Conservation (phyloP, 2,888 invertebrate genomes). For the Dryococelus australis region DNA sequence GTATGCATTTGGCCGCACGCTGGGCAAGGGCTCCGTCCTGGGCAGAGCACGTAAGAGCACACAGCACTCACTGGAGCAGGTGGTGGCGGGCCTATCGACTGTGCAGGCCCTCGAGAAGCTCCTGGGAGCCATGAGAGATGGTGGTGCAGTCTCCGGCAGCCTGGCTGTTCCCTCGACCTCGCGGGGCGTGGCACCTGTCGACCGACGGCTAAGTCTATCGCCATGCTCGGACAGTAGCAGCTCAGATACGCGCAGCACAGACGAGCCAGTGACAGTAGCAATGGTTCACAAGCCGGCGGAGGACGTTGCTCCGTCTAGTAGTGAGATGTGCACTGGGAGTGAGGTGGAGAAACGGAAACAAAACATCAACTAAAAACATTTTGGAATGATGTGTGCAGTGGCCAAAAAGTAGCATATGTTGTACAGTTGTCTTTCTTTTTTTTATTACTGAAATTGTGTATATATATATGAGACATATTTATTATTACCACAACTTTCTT, state of each 20-base stretch:
- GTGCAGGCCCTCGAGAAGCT: too few relatives aligned
- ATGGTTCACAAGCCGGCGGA: not conserved
- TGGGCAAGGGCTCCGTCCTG: too few relatives aligned
- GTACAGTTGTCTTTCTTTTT: not conserved
- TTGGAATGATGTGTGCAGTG: not conserved
- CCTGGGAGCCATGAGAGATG: not conserved
- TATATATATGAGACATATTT: not conserved
- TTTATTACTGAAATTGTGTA: not conserved
- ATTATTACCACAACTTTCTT: not conserved
- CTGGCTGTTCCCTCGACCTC: not conserved
- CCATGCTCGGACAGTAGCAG: not conserved
- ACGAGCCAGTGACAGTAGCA: not conserved
- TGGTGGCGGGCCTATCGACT: too few relatives aligned
- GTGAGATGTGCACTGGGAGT: too few relatives aligned
- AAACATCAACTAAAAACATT: not conserved
- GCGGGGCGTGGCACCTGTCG: not conserved
- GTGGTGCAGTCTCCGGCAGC: not conserved
- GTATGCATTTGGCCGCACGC: not conserved
- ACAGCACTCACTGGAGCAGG: too few relatives aligned
- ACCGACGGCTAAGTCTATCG: not conserved
- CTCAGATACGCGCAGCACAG: not conserved
- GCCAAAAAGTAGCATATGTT: not conserved
- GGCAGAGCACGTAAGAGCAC: too few relatives aligned
- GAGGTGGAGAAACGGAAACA: not conserved
- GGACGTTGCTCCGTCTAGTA: not conserved